Evolutionary conservation across 2,888 invertebrate genomes (phyloP).

Genomic region (Seira musarum): DNA sequence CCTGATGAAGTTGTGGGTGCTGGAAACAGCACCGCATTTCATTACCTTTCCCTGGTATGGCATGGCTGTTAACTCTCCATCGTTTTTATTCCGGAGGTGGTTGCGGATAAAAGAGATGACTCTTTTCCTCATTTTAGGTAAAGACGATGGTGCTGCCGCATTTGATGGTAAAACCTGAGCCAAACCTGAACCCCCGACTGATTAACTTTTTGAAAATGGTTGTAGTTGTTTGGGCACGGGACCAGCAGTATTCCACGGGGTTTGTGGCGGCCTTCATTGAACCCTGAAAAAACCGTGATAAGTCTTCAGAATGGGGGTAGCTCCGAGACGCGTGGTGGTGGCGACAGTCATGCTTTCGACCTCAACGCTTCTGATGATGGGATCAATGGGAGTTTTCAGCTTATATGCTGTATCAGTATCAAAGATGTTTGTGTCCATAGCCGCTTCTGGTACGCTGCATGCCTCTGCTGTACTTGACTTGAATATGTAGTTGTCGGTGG

Average conservation of each 20-base stretch:
- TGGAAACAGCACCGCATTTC: constrained; percentile 40
- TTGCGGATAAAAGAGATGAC: too few species aligned
- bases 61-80: constrained; percentile 46
- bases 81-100: constrained; percentile 69
- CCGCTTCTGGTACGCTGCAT: constrained; percentile 38
- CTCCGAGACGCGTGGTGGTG: too few species aligned
- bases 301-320: not conserved
- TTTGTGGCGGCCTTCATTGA: not conserved
- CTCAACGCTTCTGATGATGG: too few species aligned
- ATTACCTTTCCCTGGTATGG: constrained; percentile 63
- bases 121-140: too few species aligned
- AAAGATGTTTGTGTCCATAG: constrained; percentile 52
- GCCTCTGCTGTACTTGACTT: constrained; percentile 31
- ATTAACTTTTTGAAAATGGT: too few species aligned
- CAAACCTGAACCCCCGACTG: too few species aligned
- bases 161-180: too few species aligned
- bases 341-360: too few species aligned
- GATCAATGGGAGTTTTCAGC: constrained; percentile 32
- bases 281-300: not conserved
- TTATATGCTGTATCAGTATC: constrained; percentile 45
- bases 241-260: not conserved
- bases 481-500: constrained; percentile 60
- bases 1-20: constrained; percentile 70
- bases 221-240: too few species aligned
- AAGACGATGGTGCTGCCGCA: too few species aligned